Conservation (phyloP, 2,113 vertebrate species). For the Trachemys scripta region DNA sequence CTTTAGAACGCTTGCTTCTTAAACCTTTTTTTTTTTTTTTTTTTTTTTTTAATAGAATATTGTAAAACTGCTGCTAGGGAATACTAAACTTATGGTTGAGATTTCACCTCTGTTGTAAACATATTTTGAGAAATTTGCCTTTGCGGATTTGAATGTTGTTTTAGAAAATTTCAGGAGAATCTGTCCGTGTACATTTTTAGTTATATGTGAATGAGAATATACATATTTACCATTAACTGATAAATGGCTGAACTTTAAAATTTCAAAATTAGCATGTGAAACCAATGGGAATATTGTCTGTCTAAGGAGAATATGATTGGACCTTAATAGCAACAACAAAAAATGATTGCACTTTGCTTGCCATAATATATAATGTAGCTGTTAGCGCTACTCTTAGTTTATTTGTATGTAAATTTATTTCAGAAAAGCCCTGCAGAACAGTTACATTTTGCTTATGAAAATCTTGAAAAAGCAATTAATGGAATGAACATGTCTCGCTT, state of each 20-base stretch:
- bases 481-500: constrained; percentile 73
- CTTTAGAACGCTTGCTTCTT: neutral
- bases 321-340: neutral
- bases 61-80: neutral
- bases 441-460: constrained; percentile 81
- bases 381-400: neutral
- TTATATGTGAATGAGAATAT: neutral
- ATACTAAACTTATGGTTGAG: neutral
- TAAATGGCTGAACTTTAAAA: neutral
- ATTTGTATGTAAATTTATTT: constrained; percentile 60
- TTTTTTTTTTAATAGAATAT: neutral
- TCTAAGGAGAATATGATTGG: neutral
- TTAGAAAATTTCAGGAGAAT: neutral
- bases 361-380: neutral
- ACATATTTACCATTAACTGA: neutral
- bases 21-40: neutral
- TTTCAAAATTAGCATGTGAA: neutral
- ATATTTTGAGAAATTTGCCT: neutral
- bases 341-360: neutral
- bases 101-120: neutral
- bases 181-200: neutral
- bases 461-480: constrained; percentile 82
- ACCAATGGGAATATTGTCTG: neutral
- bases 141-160: neutral
- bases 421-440: constrained; percentile 82